A percentile compares a stretch with the other conserved stretches of the same genome.
Evolutionary conservation across 2,797 vertebrate species (phyloP).

Genomic region (Sebastes itinus): DNA sequence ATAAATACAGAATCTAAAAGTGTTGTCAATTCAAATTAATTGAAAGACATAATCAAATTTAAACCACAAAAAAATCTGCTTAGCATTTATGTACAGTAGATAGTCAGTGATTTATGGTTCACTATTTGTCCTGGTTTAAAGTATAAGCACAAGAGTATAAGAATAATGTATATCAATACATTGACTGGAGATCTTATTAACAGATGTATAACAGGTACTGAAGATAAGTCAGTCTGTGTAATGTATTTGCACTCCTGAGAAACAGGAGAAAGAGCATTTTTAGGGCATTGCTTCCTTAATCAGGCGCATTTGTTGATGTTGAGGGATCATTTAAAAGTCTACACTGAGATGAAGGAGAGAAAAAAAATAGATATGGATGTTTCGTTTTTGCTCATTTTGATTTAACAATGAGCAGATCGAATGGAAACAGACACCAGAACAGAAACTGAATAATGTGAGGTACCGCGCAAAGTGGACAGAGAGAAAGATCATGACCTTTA

Average conservation of each 20-base stretch:
- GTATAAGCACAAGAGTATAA: background rate
- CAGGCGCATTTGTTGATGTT: conserved; percentile 1
- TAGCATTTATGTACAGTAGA: background rate
- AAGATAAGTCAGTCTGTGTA: background rate
- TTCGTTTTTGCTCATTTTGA: background rate
- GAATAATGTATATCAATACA: background rate
- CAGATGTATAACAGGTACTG: background rate
- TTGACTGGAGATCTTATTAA: background rate
- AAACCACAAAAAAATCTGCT: background rate
- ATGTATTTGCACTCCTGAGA: background rate
- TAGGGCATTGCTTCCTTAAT: background rate
- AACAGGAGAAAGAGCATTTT: conserved; percentile 12
- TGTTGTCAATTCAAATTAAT: too few species aligned
- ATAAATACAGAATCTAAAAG: background rate
- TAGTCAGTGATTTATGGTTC: background rate
- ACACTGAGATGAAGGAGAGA: background rate
- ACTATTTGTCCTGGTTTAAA: background rate
- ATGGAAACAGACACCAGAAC: background rate
- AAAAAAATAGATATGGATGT: background rate
- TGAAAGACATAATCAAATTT: background rate
- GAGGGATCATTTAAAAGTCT: conserved; percentile 9
- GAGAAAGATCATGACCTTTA: background rate
- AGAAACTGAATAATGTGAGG: background rate
- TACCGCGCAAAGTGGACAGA: background rate
- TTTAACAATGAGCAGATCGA: background rate